Conservation (phyloP, 2,888 invertebrate species). For the Ormyrus pomaceus region DNA sequence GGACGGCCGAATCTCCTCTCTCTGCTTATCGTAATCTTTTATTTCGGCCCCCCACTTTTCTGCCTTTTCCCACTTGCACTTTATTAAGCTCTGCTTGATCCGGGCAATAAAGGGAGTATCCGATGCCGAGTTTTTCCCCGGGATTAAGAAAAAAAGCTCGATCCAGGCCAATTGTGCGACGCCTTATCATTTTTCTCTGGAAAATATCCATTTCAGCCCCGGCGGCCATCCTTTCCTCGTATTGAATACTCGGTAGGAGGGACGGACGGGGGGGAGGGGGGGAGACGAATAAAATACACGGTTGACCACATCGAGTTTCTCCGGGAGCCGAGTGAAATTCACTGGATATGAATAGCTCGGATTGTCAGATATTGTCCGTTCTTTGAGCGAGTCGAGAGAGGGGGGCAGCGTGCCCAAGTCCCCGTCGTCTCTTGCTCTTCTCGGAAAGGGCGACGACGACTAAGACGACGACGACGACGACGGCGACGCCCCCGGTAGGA, state of each 20-base stretch:
- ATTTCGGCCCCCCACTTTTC: conserved; percentile 4
- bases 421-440: too few relatives aligned
- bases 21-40: conserved; percentile 49
- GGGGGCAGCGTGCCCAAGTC: neutral
- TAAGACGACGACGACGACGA: too few relatives aligned
- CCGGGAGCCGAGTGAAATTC: conserved; percentile 56
- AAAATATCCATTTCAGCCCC: neutral
- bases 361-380: conserved; percentile 64
- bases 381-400: conserved; percentile 35
- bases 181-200: neutral
- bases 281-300: conserved; percentile 34
- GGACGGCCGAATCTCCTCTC: conserved; percentile 14
- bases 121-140: conserved; percentile 7
- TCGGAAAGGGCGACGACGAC: too few relatives aligned
- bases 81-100: conserved; percentile 44
- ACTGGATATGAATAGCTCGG: conserved; percentile 64
- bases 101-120: conserved; percentile 7
- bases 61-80: conserved; percentile 6
- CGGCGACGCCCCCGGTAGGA: neutral
- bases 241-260: conserved; percentile 27
- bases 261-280: neutral
- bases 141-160: conserved; percentile 7
- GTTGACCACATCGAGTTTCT: conserved; percentile 50
- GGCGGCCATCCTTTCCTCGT: neutral
- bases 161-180: conserved; percentile 1